These are phyloP conservation scores for Apis dorsata DNA, from an alignment of 1,140 invertebrate genomes.

Conservation along the genomic window DNA sequence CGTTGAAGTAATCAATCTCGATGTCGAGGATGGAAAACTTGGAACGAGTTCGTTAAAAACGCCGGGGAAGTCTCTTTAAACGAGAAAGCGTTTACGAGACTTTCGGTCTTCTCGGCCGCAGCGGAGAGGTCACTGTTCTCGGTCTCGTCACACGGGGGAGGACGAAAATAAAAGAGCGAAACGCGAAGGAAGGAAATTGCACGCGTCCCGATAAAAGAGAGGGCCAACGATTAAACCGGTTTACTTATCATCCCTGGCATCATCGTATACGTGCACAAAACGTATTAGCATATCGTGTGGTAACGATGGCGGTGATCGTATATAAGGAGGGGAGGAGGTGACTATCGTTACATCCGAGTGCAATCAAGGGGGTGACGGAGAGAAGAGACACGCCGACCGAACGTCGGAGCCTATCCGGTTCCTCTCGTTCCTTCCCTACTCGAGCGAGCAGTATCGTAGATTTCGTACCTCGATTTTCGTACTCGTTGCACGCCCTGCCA, in stretches of 20 bases:
- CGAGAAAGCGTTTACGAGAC: not conserved
- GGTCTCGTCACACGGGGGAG: not conserved
- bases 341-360: not conserved
- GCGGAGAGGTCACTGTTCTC: no score
- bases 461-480: conserved; percentile 46
- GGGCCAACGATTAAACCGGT: not conserved
- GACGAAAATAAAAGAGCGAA: not conserved
- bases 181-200: not conserved
- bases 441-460: conserved; percentile 37
- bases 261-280: not conserved
- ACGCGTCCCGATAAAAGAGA: not conserved
- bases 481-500: conserved; percentile 57
- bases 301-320: no score
- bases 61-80: no score
- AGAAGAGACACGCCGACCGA: conserved; percentile 35
- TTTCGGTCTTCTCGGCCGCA: not conserved
- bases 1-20: not conserved
- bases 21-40: not conserved
- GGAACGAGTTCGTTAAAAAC: not conserved
- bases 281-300: not conserved
- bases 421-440: not conserved
- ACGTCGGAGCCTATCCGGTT: conserved; percentile 35
- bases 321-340: no score
- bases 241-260: not conserved
- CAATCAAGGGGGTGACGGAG: no score